Base-by-base conservation (phyloP, 1,140 invertebrate species). In the Scylla paramamosain region DNA sequence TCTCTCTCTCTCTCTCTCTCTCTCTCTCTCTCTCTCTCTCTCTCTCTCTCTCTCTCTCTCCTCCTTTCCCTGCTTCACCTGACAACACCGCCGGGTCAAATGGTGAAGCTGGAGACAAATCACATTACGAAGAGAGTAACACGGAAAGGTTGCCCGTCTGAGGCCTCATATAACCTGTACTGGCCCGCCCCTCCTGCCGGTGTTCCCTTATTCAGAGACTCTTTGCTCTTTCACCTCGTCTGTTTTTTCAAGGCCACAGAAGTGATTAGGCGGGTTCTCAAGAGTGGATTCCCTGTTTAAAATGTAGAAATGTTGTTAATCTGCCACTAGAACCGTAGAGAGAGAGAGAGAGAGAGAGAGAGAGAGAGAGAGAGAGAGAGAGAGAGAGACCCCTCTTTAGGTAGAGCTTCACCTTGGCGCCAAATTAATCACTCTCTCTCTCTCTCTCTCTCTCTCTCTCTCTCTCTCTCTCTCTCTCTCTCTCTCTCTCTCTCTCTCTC, bases 371-470 rank as follows among this genome's bases (percentile, higher is more conserved):
- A 48, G 46, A 48, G 46, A 48, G 14, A 59, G 52, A 59, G 52
- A 59, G 52, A 59, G 52, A 59, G 52, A 59, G 10, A 59, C 39
- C 39, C 39, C 52, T 59, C 52, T 8, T 59, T 20, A 1, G n/a
- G 25, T 12, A n/a, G 6, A 77, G 67, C 20, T 77, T 77, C 67
- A 77, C 67, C 67, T 77, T 1, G 67, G n/a, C 12, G 67, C 20
- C 67, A 77, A 25, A 77, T 77, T 77, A 77, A 77, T 77, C 67
- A 77, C 67, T 77, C 67, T 77, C 67, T 77, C 67, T 77, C 67
- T 77, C 67, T 77, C 67, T 77, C 67, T 77, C 67, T 77, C 67
- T 77, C 67, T 77, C 67, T 77, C 67, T 77, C 67, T 77, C 67
- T 77, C 67, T 77, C 67, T 77, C 52, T 77, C 67, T 77, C 67